Percentiles rank a stretch among this genome's conserved stretches.
Conservation (phyloP, 2,113 vertebrate genomes). For the Nothobranchius furzeri region DNA sequence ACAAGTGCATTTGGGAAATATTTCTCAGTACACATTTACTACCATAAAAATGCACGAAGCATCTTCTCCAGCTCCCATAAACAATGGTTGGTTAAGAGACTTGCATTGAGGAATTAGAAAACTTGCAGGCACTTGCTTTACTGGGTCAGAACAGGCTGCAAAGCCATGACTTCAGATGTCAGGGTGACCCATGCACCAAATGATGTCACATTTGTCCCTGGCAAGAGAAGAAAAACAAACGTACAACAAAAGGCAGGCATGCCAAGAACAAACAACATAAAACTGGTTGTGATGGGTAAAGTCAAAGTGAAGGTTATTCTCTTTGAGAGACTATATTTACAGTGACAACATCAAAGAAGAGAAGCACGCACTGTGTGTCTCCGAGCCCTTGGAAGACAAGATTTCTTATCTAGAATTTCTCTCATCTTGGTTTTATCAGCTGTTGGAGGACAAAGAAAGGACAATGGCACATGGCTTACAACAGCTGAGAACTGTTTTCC, state of each 20-base stretch:
- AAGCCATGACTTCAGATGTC: constrained; percentile 75
- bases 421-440: constrained; percentile 54
- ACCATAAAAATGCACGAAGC: constrained; percentile 85
- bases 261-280: constrained; percentile 8
- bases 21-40: constrained; percentile 82
- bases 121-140: constrained; percentile 64
- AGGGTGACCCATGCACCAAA: constrained; percentile 73
- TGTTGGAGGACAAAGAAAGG: constrained; percentile 55
- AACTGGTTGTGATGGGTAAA: constrained; percentile 27
- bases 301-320: constrained; percentile 51
- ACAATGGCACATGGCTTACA: constrained; percentile 12
- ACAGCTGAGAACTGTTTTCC: not conserved
- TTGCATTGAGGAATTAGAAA: constrained; percentile 76
- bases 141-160: constrained; percentile 22
- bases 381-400: constrained; percentile 35
- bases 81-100: constrained; percentile 80
- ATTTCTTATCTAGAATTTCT: constrained; percentile 66
- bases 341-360: constrained; percentile 53
- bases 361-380: constrained; percentile 48
- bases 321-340: constrained; percentile 32
- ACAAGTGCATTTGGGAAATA: constrained; percentile 38
- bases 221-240: constrained; percentile 12
- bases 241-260: constrained; percentile 2
- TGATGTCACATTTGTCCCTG: constrained; percentile 84
- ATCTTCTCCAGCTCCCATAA: constrained; percentile 66